Evolutionary conservation across 2,113 vertebrate species (phyloP).

Genomic region (Myotis yumanensis): DNA sequence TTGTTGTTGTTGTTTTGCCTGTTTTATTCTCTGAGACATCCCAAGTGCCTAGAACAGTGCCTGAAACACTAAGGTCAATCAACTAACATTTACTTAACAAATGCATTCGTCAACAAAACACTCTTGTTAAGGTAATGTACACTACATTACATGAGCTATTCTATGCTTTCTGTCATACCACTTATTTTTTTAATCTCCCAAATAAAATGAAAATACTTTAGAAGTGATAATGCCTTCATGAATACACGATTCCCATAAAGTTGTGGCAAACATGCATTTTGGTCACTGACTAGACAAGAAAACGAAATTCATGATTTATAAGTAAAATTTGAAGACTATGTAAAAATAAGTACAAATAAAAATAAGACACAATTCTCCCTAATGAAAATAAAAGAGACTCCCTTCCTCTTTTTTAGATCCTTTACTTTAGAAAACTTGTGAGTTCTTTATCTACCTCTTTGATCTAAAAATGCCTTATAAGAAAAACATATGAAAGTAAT

Average conservation of each 20-base stretch:
- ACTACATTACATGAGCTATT: not conserved
- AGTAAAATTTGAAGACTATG: not conserved
- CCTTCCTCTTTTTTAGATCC: not conserved
- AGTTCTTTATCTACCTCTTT: too few species aligned
- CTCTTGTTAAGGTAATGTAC: not conserved
- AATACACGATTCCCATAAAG: not conserved
- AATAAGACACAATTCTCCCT: not conserved
- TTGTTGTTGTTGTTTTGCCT: not conserved
- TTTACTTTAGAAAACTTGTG: not conserved
- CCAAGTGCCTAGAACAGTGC: not conserved
- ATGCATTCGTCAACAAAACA: not conserved
- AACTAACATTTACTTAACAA: not conserved
- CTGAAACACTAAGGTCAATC: not conserved
- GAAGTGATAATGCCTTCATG: not conserved
- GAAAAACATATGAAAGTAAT: not conserved
- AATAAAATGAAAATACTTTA: slow-evolving; percentile 10
- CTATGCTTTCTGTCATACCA: not conserved
- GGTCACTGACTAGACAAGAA: not conserved
- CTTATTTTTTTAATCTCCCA: not conserved
- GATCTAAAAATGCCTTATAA: not conserved
- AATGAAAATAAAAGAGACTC: not conserved
- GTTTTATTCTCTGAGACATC: not conserved
- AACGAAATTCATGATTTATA: not conserved
- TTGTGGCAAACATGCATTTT: not conserved
- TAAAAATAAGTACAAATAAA: not conserved